phyloP scores from a whole-genome alignment of 2,797 vertebrate genomes.

The Pseudochirops cupreus region DNA sequence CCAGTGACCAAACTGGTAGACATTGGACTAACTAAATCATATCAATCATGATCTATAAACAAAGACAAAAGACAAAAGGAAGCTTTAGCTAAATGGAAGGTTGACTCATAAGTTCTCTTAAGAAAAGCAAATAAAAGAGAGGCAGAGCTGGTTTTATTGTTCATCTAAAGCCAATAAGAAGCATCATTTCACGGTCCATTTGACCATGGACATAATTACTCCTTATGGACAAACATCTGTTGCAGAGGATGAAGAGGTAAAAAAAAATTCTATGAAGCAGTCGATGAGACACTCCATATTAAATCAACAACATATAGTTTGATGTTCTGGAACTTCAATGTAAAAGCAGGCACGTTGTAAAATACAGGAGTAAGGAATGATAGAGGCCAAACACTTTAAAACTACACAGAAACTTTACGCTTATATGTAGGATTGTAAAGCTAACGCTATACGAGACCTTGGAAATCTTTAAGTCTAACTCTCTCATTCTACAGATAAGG shows the following conservation, averaged over 20 bases:
- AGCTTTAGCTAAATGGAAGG: neutral
- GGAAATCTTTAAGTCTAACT: neutral
- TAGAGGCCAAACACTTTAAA: neutral
- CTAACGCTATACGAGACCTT: neutral
- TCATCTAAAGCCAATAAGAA: neutral
- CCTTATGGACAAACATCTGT: neutral
- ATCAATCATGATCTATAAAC: neutral
- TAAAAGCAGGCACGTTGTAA: neutral
- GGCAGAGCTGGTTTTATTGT: neutral
- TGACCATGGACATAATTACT: neutral
- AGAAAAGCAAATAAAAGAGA: neutral
- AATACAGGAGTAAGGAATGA: neutral
- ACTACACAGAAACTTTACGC: neutral
- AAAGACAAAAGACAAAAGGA: neutral
- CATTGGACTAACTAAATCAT: neutral
- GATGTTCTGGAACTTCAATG: neutral
- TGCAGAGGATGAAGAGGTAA: neutral
- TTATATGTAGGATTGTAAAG: neutral
- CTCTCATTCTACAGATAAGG: neutral
- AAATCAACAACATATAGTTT: neutral
- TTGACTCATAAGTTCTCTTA: neutral
- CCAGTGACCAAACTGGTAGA: neutral
- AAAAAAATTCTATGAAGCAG: neutral
- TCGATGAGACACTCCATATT: neutral
- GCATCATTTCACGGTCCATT: neutral